These are phyloP conservation scores for Cantharis rufa DNA, from an alignment of 2,888 invertebrate species.

Conservation along the genomic window DNA sequence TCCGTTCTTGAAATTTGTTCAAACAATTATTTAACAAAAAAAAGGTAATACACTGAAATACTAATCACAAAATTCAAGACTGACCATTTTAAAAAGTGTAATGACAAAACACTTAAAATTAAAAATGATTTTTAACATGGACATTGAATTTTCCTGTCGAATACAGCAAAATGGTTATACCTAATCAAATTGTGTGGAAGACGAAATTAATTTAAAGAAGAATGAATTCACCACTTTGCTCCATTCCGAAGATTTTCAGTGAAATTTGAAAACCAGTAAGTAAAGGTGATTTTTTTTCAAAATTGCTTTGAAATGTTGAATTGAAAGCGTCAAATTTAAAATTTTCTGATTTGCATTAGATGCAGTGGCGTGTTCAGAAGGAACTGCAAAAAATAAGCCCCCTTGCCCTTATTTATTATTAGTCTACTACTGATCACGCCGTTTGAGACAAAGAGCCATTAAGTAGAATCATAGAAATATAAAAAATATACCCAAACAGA, in stretches of 20 bases:
- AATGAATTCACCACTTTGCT: not conserved
- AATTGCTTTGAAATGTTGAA: too few species aligned
- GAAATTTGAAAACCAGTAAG: too few species aligned
- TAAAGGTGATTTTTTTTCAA: too few species aligned
- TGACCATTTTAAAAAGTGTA: not conserved
- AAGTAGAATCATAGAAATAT: too few species aligned
- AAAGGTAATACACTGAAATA: not conserved
- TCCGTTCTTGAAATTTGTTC: slow-evolving; percentile 3
- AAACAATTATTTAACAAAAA: not conserved
- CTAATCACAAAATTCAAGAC: not conserved
- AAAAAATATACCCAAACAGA: too few species aligned
- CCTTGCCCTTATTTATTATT: too few species aligned
- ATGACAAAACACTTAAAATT: not conserved
- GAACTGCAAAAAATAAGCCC: too few species aligned
- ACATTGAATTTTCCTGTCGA: not conserved
- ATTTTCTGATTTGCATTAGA: too few species aligned
- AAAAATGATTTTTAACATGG: not conserved
- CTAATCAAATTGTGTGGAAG: not conserved
- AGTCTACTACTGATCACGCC: too few species aligned
- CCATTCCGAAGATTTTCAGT: not conserved
- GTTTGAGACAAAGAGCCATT: too few species aligned
- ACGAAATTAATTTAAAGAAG: not conserved
- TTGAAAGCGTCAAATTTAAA: too few species aligned
- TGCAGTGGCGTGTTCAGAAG: too few species aligned
- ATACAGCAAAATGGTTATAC: not conserved